phyloP scores from a whole-genome alignment of 1,140 invertebrate genomes.

The Amphibalanus amphitrite region DNA sequence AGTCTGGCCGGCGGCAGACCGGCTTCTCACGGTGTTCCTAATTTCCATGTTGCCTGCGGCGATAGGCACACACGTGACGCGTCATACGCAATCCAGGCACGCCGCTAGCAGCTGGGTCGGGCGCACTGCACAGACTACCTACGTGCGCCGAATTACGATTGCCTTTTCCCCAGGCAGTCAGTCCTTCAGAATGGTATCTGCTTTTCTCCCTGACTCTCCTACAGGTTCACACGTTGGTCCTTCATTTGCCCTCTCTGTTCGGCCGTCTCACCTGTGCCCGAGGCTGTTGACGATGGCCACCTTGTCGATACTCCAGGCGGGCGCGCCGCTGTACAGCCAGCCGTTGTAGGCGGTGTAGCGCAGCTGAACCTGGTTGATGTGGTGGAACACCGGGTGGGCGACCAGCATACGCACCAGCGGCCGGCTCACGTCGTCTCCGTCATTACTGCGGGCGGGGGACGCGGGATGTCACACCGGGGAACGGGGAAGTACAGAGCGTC shows the following conservation, averaged over 20 bases:
- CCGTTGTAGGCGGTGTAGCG: constrained; percentile 76
- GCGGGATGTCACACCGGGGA: background rate
- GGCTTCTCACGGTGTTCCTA: no score
- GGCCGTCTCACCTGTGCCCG: constrained; percentile 49
- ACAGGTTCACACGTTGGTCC: no score
- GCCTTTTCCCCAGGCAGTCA: background rate
- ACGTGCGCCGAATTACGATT: no score
- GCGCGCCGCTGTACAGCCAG: constrained; percentile 71
- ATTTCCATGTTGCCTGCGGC: no score
- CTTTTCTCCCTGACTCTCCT: background rate
- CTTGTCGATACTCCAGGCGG: constrained; percentile 60
- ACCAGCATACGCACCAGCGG: constrained; percentile 59
- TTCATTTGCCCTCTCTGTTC: no score
- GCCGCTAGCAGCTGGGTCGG: no score
- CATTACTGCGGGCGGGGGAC: constrained; percentile 29
- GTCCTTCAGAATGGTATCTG: background rate
- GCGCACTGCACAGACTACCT: no score
- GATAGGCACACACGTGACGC: no score
- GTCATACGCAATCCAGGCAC: no score
- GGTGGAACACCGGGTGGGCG: constrained; percentile 62
- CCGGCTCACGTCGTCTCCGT: constrained; percentile 59
- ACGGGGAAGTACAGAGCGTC: constrained; percentile 1
- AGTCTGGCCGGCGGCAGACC: no score
- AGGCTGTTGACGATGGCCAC: constrained; percentile 67
- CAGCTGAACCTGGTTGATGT: constrained; percentile 47